A percentile compares a stretch with the other conserved stretches of the same genome.
phyloP scores from a whole-genome alignment of 2,113 vertebrate species.

The Caracal caracal region DNA sequence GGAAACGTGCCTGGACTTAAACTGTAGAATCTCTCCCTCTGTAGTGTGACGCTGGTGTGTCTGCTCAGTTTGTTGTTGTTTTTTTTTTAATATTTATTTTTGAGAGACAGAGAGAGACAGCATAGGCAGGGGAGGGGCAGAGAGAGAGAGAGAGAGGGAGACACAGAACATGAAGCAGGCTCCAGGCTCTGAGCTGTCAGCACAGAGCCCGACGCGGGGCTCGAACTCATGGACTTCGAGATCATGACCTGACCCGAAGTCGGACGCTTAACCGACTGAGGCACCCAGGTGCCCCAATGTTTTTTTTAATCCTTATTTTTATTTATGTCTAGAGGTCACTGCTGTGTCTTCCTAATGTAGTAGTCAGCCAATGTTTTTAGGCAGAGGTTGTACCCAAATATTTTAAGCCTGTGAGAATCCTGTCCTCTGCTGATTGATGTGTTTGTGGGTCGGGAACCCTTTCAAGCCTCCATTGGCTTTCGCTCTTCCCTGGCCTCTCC shows the following conservation, averaged over 20 bases:
- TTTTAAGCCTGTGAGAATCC: background rate
- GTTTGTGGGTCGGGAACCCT: too few relatives aligned
- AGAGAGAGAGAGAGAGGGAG: too few relatives aligned
- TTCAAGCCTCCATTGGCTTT: background rate
- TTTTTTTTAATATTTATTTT: background rate
- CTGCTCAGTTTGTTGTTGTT: background rate
- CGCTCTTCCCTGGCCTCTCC: background rate
- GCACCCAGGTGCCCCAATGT: background rate
- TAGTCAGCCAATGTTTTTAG: background rate
- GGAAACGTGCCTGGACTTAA: background rate
- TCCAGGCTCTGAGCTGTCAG: too few relatives aligned
- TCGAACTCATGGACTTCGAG: too few relatives aligned
- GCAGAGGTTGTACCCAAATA: background rate
- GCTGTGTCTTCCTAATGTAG: background rate
- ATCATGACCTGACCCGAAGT: too few relatives aligned
- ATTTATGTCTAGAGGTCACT: background rate
- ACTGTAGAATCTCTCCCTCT: background rate
- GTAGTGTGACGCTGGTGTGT: background rate
- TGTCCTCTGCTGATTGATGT: background rate
- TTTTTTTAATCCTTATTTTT: background rate
- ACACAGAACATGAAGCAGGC: too few relatives aligned
- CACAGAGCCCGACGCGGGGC: too few relatives aligned
- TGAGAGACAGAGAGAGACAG: too few relatives aligned
- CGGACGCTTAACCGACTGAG: too few relatives aligned
- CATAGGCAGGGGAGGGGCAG: too few relatives aligned